Base-by-base conservation (phyloP, 1,140 invertebrate genomes). In the Conus ventricosus region DNA sequence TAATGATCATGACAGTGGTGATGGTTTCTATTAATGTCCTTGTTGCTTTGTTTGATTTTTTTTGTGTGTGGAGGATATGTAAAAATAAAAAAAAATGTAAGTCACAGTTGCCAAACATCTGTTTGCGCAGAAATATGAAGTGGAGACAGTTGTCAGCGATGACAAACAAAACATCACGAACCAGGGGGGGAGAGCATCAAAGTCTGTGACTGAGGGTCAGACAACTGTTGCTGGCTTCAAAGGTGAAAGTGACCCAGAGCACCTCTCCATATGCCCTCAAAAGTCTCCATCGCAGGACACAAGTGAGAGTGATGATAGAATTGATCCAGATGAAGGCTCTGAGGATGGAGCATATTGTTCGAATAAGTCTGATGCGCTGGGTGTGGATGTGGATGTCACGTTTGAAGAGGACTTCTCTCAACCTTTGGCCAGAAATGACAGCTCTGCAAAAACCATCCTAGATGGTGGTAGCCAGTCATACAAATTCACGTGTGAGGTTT, bases 401-500 rank as follows among this genome's bases (percentile, higher is more conserved):
- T 71, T n/a, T 71, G 67, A 71, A 71, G 67, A 71, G 6, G 6
- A 23, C 15, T n/a, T 71, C 6, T 71, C 67, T 7, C 13, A 23
- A 23, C 67, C 67, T 71, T 23, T n/a, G 67, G 20, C 23, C 6
- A n/a, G 6, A 71, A 71, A 20, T 20, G 7, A 23, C 23, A 23
- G 20, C 11, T 23, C 13, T 23, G 20, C 67, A 6, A 23, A 71
- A 71, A 13, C 11, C 17, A 20, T n/a, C 7, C 10, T 4, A 71
- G 67, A 23, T 6, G 67, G 13, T 71, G 67, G 15, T 20, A 25
- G 25, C 25, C n/a, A 78, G 0, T 54, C 15, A 13, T 75, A 89
- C 13, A 54, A 27, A 76, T 89, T 88, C 76, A 87, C 78, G n/a
- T 89, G 88, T 71, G 82, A 87, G n/a, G 2, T 89, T 20, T 89